phyloP scores from a whole-genome alignment of 2,797 vertebrate genomes.

The Poeciliopsis gracilis region DNA sequence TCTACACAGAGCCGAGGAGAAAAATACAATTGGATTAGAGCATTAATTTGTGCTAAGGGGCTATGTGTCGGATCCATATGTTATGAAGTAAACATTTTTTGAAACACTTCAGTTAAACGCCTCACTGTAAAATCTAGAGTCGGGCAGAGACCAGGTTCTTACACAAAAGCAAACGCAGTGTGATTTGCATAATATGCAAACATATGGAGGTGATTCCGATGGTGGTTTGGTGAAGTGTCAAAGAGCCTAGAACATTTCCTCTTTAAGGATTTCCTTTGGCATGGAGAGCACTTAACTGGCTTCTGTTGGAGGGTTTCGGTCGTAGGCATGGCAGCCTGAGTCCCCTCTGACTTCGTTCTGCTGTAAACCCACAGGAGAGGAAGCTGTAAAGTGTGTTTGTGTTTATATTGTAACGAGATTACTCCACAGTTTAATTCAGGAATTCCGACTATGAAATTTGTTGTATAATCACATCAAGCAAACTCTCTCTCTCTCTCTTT shows the following conservation, averaged over 20 bases:
- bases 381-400: conserved; percentile 7
- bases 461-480: background rate
- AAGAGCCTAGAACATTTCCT: conserved; percentile 47
- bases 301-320: conserved; percentile 29
- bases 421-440: conserved; percentile 4
- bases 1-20: conserved; percentile 31
- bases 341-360: conserved; percentile 16
- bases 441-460: background rate
- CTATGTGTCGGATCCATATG: conserved; percentile 16
- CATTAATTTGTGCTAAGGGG: conserved; percentile 37
- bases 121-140: background rate
- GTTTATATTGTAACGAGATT: background rate
- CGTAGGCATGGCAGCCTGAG: conserved; percentile 16
- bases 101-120: background rate
- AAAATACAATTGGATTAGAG: conserved; percentile 56
- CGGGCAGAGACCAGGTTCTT: conserved; percentile 8
- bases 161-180: conserved; percentile 35
- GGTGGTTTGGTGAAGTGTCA: conserved; percentile 55
- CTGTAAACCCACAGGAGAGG: conserved; percentile 6
- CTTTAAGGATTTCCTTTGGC: conserved; percentile 55
- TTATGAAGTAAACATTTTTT: conserved; percentile 19
- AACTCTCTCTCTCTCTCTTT: background rate
- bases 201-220: conserved; percentile 56
- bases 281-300: conserved; percentile 32
- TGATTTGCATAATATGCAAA: conserved; percentile 70